Conservation (phyloP, 2,797 vertebrate species). For the Pseudopleuronectes americanus region DNA sequence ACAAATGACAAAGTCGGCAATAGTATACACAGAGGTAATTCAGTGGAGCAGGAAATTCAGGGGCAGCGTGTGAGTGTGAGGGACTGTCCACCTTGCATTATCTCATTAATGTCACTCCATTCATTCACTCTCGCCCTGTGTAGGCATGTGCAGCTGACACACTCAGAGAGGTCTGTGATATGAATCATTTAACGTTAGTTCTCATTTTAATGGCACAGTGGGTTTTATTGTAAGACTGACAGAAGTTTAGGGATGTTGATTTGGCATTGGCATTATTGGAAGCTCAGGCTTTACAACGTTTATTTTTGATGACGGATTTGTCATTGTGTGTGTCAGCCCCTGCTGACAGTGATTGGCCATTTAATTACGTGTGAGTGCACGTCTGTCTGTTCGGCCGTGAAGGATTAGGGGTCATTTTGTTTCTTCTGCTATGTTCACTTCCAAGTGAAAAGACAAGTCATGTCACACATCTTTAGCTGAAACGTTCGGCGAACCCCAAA, state of each 20-base stretch:
- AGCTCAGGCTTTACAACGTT: background rate
- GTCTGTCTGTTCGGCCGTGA: too few relatives aligned
- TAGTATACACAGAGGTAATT: conserved; percentile 37
- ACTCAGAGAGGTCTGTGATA: conserved; percentile 6
- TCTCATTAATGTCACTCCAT: conserved; percentile 31
- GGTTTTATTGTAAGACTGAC: background rate
- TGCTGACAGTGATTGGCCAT: conserved; percentile 9
- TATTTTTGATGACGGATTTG: conserved; percentile 3
- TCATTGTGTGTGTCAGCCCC: conserved; percentile 3
- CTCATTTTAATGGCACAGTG: conserved; percentile 1
- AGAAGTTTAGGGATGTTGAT: conserved; percentile 3
- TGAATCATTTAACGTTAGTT: conserved; percentile 13
- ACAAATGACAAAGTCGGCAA: conserved; percentile 59
- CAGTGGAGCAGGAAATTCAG: conserved; percentile 31
- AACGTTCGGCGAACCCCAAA: background rate
- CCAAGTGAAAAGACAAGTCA: conserved; percentile 1
- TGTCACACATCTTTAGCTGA: background rate
- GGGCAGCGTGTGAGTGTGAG: conserved; percentile 23
- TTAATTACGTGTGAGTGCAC: conserved; percentile 7
- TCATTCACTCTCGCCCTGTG: conserved; percentile 15
- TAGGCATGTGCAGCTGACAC: conserved; percentile 29
- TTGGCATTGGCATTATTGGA: conserved; percentile 7
- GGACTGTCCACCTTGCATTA: conserved; percentile 7
- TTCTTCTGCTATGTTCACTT: conserved; percentile 13
- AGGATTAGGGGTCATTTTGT: conserved; percentile 7